A percentile compares a stretch with the other conserved stretches of the same genome.
Conservation (phyloP, 1,140 invertebrate genomes). For the Nasonia longicornis region DNA sequence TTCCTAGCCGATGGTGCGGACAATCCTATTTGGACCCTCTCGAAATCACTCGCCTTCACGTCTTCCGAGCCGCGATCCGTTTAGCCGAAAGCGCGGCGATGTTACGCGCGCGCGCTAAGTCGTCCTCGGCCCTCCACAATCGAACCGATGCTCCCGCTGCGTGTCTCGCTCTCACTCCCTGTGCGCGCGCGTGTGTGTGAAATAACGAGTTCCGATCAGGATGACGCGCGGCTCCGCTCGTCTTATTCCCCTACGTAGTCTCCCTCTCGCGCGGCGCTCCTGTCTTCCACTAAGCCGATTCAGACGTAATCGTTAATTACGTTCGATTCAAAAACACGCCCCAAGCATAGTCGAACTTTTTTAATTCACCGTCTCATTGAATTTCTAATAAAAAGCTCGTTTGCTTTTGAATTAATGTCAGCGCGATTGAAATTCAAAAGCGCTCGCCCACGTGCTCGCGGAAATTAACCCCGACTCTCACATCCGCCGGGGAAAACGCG, state of each 20-base stretch:
- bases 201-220: conserved; percentile 41
- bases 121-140: conserved; percentile 52
- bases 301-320: conserved; percentile 30
- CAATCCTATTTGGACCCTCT: conserved; percentile 68
- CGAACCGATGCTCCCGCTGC: conserved; percentile 45
- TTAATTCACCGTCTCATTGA: neutral
- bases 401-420: neutral
- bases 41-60: conserved; percentile 63
- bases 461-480: conserved; percentile 1
- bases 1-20: conserved; percentile 70
- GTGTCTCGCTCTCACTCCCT: neutral
- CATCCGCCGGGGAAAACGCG: neutral
- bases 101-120: conserved; percentile 50
- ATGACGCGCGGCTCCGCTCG: neutral
- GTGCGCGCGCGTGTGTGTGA: neutral
- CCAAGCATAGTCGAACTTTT: neutral
- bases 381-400: neutral
- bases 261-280: neutral
- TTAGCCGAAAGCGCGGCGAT: conserved; percentile 45
- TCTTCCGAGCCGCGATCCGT: conserved; percentile 57
- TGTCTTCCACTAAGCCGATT: conserved; percentile 39
- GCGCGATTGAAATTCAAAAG: neutral
- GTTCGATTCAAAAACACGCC: conserved; percentile 9
- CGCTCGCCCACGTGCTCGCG: too few species aligned
- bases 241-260: neutral